Evolutionary conservation across 2,113 vertebrate genomes (phyloP).

Genomic region (Zonotrichia leucophrys): DNA sequence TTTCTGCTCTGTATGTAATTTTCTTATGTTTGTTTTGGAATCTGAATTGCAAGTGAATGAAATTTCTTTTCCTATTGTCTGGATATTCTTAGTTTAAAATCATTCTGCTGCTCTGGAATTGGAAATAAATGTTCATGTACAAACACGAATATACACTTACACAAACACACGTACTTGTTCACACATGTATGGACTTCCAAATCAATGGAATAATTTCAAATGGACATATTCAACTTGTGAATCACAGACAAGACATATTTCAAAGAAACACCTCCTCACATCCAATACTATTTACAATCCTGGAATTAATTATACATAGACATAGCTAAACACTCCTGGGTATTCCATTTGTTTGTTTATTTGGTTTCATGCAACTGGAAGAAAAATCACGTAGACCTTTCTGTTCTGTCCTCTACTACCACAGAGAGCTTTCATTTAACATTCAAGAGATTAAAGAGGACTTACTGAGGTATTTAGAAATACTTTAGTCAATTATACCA

Average conservation of each 20-base stretch:
- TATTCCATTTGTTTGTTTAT: background rate
- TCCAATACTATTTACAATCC: background rate
- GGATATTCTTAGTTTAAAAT: background rate
- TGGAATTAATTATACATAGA: background rate
- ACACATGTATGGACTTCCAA: background rate
- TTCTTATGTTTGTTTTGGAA: background rate
- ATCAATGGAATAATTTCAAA: background rate
- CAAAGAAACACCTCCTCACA: background rate
- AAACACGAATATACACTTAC: background rate
- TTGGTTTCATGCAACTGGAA: background rate
- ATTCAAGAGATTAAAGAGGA: background rate
- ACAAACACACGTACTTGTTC: background rate
- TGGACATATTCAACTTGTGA: background rate
- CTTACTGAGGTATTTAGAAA: background rate
- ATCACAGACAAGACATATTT: fast-evolving
- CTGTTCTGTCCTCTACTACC: background rate
- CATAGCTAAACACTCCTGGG: background rate
- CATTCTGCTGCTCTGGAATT: background rate
- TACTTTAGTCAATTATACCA: background rate
- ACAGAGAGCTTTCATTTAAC: background rate
- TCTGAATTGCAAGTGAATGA: background rate
- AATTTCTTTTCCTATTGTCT: background rate
- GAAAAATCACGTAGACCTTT: background rate
- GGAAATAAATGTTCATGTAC: background rate
- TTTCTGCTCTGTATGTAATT: background rate